phyloP scores from a whole-genome alignment of 2,797 vertebrate species.

The Notoglanidium macrostoma region DNA sequence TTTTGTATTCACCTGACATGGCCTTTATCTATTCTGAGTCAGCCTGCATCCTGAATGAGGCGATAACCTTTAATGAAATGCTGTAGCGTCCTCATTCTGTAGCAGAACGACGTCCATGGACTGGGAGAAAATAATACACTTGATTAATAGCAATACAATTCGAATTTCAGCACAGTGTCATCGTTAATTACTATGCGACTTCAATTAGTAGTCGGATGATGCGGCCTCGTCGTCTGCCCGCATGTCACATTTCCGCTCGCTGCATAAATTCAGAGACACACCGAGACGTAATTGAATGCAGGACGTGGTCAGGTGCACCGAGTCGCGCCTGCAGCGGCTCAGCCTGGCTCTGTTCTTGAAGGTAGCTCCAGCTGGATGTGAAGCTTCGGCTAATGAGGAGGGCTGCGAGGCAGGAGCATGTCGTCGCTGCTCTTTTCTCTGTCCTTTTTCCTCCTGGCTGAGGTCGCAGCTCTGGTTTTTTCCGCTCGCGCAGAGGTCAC shows the following conservation, averaged over 20 bases:
- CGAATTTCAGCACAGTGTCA: neutral
- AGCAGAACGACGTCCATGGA: neutral
- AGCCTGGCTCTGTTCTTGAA: neutral
- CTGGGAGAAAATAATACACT: neutral
- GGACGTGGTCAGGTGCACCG: neutral
- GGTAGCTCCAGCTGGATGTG: neutral
- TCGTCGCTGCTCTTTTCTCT: neutral
- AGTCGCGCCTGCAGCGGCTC: neutral
- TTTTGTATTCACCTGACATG: neutral
- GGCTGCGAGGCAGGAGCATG: slow-evolving; percentile 24
- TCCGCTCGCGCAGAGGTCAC: neutral
- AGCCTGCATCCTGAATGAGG: neutral
- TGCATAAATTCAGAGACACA: neutral
- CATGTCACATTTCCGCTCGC: neutral
- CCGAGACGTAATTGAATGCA: neutral
- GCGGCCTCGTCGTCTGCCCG: neutral
- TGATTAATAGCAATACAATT: slow-evolving; percentile 17
- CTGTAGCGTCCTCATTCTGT: neutral
- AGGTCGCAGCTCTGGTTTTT: slow-evolving; percentile 30
- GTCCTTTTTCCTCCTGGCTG: slow-evolving; percentile 20
- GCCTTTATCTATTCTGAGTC: neutral
- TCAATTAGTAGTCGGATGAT: slow-evolving; percentile 11
- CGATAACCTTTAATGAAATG: neutral
- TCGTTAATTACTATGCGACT: neutral
- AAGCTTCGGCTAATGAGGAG: slow-evolving; percentile 22